phyloP scores from a whole-genome alignment of 2,113 vertebrate species.

The Abramis brama region DNA sequence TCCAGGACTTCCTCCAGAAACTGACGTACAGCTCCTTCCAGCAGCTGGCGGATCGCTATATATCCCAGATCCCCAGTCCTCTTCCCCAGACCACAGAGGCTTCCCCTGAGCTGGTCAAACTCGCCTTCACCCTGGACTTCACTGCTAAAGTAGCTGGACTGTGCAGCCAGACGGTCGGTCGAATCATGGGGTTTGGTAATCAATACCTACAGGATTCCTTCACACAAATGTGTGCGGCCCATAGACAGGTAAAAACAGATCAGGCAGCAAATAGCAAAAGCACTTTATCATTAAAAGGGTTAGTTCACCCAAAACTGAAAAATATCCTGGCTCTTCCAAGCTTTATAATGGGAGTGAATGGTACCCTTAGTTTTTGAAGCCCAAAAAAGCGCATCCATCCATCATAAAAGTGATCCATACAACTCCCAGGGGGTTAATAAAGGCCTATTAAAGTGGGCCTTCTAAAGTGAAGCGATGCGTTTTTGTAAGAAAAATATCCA shows the following conservation, averaged over 20 bases:
- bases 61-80: conserved; percentile 38
- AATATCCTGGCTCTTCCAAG: too few species aligned
- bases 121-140: conserved; percentile 70
- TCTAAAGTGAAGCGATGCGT: too few species aligned
- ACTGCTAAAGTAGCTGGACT: conserved; percentile 67
- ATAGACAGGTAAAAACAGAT: conserved; percentile 43
- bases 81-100: neutral
- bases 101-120: conserved; percentile 57
- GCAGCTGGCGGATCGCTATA: conserved; percentile 68
- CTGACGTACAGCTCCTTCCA: conserved; percentile 76
- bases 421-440: too few species aligned
- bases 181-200: conserved; percentile 75
- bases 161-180: conserved; percentile 66
- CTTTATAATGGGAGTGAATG: too few species aligned
- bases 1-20: conserved; percentile 67
- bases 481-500: too few species aligned
- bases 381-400: too few species aligned
- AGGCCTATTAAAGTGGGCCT: too few species aligned
- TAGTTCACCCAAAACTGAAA: too few species aligned
- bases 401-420: too few species aligned
- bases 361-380: too few species aligned
- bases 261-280: neutral
- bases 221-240: conserved; percentile 54
- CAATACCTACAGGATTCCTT: conserved; percentile 66
- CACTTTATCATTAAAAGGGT: neutral